phyloP scores from a whole-genome alignment of 2,888 invertebrate species.

The Rapana venosa region DNA sequence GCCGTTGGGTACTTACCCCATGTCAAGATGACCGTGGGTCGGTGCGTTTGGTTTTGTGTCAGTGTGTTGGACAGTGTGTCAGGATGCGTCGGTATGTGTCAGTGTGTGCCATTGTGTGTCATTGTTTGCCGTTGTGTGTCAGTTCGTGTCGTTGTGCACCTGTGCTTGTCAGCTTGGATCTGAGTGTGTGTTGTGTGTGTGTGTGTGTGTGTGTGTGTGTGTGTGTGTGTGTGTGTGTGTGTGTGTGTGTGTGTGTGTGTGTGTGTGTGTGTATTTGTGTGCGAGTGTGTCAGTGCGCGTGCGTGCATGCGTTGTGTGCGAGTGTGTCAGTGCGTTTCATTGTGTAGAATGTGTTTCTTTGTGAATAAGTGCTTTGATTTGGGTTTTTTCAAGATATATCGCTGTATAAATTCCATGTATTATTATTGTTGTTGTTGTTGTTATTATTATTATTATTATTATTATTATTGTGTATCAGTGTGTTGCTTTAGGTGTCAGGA shows the following conservation, averaged over 20 bases:
- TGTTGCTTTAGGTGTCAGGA: no score
- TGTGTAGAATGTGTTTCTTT: background rate
- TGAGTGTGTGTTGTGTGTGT: background rate
- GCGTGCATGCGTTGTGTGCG: background rate
- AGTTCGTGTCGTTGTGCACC: no score
- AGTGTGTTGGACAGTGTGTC: no score
- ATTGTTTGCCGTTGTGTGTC: no score
- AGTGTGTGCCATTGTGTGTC: no score
- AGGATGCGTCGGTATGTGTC: no score
- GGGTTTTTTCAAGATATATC: no score
- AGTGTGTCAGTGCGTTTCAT: background rate
- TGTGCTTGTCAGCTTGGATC: background rate
- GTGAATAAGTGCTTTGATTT: background rate
- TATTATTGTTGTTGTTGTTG: background rate
- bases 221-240: background rate
- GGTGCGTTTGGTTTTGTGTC: no score
- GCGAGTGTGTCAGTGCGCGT: background rate
- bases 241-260: background rate
- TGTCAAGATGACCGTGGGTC: no score
- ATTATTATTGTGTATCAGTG: background rate
- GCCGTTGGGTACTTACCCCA: no score
- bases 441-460: background rate
- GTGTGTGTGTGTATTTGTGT: background rate
- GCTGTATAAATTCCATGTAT: no score
- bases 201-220: background rate